phyloP scores from a whole-genome alignment of 1,140 invertebrate species.

The Drosophila kepulauana region DNA sequence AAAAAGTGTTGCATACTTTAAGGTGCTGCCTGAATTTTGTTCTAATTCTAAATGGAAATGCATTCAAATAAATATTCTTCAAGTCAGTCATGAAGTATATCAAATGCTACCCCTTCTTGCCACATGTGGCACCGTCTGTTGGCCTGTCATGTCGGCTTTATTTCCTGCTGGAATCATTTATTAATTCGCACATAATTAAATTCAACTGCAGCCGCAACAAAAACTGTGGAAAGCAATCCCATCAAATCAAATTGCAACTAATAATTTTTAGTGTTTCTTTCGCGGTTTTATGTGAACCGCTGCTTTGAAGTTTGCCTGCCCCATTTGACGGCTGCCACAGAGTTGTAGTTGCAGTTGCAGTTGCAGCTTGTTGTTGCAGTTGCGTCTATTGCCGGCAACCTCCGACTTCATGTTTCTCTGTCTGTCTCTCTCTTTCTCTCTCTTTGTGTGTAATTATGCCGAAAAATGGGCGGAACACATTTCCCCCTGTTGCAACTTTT shows the following conservation, averaged over 20 bases:
- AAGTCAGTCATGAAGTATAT: no score
- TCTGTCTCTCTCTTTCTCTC: not conserved
- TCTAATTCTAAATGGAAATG: no score
- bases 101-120: no score
- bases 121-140: no score
- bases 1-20: not conserved
- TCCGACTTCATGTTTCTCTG: not conserved
- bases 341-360: slow-evolving; percentile 8
- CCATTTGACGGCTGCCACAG: not conserved
- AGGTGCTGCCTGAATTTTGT: not conserved
- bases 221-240: slow-evolving; percentile 34
- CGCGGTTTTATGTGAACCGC: slow-evolving; percentile 7
- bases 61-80: no score
- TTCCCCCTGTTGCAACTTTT: slow-evolving; percentile 16
- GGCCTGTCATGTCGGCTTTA: not conserved
- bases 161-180: slow-evolving; percentile 13
- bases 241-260: slow-evolving; percentile 74
- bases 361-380: not conserved
- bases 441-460: slow-evolving; percentile 59
- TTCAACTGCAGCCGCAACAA: slow-evolving; percentile 35
- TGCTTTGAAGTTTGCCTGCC: slow-evolving; percentile 39
- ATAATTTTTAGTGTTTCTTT: slow-evolving; percentile 38
- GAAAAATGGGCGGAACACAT: slow-evolving; percentile 58
- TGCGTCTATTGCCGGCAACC: not conserved
- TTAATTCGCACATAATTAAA: slow-evolving; percentile 79